A percentile compares a stretch with the other conserved stretches of the same genome.
These are phyloP conservation scores for Gortyna flavago DNA, from an alignment of 2,888 invertebrate genomes.

Conservation along the genomic window DNA sequence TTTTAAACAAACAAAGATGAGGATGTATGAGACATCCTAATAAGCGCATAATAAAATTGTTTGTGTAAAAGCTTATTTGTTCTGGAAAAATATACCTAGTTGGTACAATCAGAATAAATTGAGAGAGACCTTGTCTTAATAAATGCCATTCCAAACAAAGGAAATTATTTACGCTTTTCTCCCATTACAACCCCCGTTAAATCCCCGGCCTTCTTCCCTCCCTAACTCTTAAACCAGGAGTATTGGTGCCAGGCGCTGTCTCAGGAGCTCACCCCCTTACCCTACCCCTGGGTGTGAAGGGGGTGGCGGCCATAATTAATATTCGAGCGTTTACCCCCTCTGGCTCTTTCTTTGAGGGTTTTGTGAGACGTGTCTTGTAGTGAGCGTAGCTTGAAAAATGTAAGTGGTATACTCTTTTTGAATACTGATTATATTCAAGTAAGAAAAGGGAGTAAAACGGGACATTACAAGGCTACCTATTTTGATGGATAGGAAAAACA, in stretches of 20 bases:
- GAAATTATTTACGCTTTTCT: constrained; percentile 12
- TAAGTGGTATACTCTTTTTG: constrained; percentile 15
- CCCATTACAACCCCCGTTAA: constrained; percentile 3
- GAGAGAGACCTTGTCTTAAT: not conserved
- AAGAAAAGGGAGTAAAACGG: not conserved
- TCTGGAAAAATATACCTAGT: not conserved
- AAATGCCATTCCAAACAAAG: constrained; percentile 3
- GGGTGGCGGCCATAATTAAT: constrained; percentile 78
- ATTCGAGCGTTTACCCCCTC: constrained; percentile 70
- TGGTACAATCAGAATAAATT: not conserved
- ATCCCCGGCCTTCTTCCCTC: constrained; percentile 26
- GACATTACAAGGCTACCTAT: not conserved
- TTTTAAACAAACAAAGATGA: not conserved
- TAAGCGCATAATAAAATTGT: not conserved
- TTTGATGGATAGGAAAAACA: not conserved
- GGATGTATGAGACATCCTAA: not conserved
- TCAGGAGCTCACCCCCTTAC: constrained; percentile 61
- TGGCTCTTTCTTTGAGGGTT: constrained; percentile 57
- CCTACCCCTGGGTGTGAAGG: not conserved
- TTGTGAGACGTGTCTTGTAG: constrained; percentile 52
- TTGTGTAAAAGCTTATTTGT: not conserved
- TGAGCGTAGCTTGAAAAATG: constrained; percentile 38
- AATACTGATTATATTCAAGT: not conserved
- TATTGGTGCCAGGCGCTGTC: constrained; percentile 84
- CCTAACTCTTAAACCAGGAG: constrained; percentile 69